Base-by-base conservation (phyloP, 2,113 vertebrate genomes). In the Laticauda laticaudata region DNA sequence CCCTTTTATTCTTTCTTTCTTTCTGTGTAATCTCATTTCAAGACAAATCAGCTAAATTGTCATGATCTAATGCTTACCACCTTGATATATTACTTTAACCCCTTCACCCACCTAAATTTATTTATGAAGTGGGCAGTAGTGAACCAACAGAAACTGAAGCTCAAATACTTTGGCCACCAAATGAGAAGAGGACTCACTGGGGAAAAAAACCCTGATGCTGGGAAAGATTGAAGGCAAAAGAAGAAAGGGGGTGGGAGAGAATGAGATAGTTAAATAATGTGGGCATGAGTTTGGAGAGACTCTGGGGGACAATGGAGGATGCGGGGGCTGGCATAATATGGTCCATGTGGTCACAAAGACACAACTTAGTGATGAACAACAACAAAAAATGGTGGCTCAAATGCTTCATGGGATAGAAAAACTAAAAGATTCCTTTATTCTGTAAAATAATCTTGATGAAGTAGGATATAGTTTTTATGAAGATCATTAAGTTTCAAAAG, bases 401-500 rank as follows among this genome's bases (percentile, higher is more conserved):
- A 87, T 39, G 86, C 20, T n/a, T 87, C 57, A 69, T 39, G 15
- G 5, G 34, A 87, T 43, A 81, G 23, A 61, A 57, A 29, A 51
- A 29, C 56, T 48, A 34, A n/a, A 51, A 48, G 12, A 29, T 87
- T 39, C 53, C 43, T 87, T n/a, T 53, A 1, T 29, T 59, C 51
- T 23, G 6, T 81, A 81, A 81, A 81, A 39, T 81, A 81, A 53
- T 9, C 64, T 56, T 53, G 81, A 55, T n/a, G 51, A 89, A 88
- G 48, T 23, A 88, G 57, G 51, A 56, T n/a, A 55, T 59, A 29
- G 59, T 88, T 89, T 85, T 89, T 81, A 88, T 81, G 9, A 51
- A 95, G 90, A 53, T 39, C 93, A 1, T 96, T 51, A 87, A 59
- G 43, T 59, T 87, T 87, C 43, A n/a, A 92, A 29, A 51, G 56